Evolutionary conservation across 2,888 invertebrate genomes (phyloP).

Genomic region (Ophonus ardosiacus): DNA sequence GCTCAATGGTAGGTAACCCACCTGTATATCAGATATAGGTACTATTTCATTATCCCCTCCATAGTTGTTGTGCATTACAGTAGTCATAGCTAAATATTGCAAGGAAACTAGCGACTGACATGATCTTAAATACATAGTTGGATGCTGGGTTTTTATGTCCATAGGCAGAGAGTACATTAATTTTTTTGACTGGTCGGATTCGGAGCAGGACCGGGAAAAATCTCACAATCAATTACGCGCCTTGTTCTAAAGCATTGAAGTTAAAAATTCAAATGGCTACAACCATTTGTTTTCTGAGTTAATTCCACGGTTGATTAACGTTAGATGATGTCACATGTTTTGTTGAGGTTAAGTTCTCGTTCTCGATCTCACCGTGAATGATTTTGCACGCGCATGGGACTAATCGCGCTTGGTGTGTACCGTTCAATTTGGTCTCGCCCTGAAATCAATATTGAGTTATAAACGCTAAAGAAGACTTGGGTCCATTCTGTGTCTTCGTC

Average conservation of each 20-base stretch:
- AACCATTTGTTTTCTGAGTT: constrained; percentile 9
- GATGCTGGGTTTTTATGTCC: too few species aligned
- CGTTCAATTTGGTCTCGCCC: constrained; percentile 42
- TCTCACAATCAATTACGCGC: too few species aligned
- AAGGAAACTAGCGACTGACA: too few species aligned
- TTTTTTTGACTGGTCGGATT: too few species aligned
- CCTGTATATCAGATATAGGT: too few species aligned
- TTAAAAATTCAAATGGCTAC: constrained; percentile 12
- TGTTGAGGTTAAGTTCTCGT: not conserved
- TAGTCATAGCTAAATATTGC: too few species aligned
- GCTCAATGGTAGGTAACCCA: too few species aligned
- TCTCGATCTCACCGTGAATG: not conserved
- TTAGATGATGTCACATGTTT: not conserved
- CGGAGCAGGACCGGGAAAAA: too few species aligned
- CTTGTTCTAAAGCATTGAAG: not conserved
- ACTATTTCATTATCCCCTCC: too few species aligned
- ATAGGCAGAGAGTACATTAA: too few species aligned
- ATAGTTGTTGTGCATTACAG: too few species aligned
- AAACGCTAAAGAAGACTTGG: not conserved
- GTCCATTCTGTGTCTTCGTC: constrained; percentile 22
- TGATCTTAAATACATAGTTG: too few species aligned
- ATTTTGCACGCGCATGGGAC: not conserved
- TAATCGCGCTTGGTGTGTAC: constrained; percentile 46
- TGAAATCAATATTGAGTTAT: constrained; percentile 50
- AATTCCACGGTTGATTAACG: constrained; percentile 21